Percentiles rank a stretch among this genome's conserved stretches.
These are phyloP conservation scores for Sinocyclocheilus anshuiensis DNA, from an alignment of 2,113 vertebrate genomes.

Conservation along the genomic window DNA sequence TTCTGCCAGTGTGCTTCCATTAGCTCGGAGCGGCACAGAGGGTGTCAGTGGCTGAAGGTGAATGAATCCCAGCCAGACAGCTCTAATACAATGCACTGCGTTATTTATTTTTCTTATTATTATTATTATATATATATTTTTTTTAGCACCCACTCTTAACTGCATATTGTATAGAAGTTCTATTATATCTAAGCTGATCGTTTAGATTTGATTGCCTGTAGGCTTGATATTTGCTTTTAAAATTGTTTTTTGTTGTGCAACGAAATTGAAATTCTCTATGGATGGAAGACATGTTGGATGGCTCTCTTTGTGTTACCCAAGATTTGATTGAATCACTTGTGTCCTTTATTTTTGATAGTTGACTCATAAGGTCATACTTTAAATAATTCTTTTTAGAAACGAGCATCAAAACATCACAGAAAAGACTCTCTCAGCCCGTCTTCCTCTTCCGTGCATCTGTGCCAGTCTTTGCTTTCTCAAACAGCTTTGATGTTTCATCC, in stretches of 20 bases:
- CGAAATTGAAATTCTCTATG: not conserved
- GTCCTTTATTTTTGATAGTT: constrained; percentile 34
- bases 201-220: not conserved
- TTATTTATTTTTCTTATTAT: not conserved
- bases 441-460: constrained; percentile 15
- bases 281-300: not conserved
- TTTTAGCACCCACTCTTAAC: not conserved
- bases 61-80: constrained; percentile 32
- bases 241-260: not conserved
- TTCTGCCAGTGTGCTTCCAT: constrained; percentile 43
- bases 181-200: not conserved
- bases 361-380: constrained; percentile 8
- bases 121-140: constrained; percentile 3
- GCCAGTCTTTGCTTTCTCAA: constrained; percentile 35
- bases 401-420: not conserved
- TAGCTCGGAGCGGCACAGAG: constrained; percentile 21
- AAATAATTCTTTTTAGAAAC: not conserved
- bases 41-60: constrained; percentile 35
- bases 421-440: not conserved
- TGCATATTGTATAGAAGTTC: not conserved
- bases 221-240: not conserved
- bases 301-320: not conserved
- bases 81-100: constrained; percentile 3
- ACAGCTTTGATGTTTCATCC: constrained; percentile 42
- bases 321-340: not conserved